These are phyloP conservation scores for Amblyjoppa fuscipennis DNA, from an alignment of 2,888 invertebrate species.

Conservation along the genomic window DNA sequence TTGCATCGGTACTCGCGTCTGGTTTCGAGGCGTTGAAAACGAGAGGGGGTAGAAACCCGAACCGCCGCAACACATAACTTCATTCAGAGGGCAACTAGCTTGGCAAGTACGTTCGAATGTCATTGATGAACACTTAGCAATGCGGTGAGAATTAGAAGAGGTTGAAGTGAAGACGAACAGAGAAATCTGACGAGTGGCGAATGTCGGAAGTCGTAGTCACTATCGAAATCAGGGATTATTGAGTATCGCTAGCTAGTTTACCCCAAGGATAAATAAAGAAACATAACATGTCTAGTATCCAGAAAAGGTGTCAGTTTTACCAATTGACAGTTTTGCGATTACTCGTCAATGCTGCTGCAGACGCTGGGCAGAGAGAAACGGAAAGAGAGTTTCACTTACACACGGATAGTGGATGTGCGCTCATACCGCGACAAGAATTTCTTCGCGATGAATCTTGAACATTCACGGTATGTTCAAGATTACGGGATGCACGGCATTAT, in stretches of 20 bases:
- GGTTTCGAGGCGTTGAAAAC: no score
- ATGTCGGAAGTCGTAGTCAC: constrained; percentile 13
- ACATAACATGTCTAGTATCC: constrained; percentile 37
- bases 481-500: no score
- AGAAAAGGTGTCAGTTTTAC: constrained; percentile 67
- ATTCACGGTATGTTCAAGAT: no score
- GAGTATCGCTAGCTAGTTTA: constrained; percentile 7
- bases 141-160: not conserved
- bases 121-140: not conserved
- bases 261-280: constrained; percentile 33
- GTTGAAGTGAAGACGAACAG: not conserved
- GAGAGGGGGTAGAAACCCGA: no score
- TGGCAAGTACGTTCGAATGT: constrained; percentile 19
- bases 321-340: constrained; percentile 69
- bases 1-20: no score
- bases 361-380: constrained; percentile 42
- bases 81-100: not conserved
- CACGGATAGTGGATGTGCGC: constrained; percentile 32
- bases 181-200: constrained; percentile 46
- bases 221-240: constrained; percentile 24
- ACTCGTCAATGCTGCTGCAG: constrained; percentile 37
- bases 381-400: constrained; percentile 34
- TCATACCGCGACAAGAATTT: constrained; percentile 64
- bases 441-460: not conserved
- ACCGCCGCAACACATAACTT: not conserved